These are phyloP conservation scores for Poeciliopsis prolifica DNA, from an alignment of 2,113 vertebrate genomes.

Conservation along the genomic window DNA sequence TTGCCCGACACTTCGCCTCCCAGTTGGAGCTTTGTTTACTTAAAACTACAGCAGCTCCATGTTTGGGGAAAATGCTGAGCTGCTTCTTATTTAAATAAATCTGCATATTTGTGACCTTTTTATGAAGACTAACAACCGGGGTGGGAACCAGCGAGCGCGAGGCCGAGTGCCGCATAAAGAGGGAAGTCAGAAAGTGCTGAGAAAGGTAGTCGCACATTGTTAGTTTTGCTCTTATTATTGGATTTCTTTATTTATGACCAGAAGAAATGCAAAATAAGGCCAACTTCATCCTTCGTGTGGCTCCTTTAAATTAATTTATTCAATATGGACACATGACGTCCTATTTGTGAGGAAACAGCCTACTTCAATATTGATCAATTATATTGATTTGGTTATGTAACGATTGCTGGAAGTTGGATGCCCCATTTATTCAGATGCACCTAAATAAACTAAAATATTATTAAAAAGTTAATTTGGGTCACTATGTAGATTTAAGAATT, in stretches of 20 bases:
- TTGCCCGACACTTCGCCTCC: not conserved
- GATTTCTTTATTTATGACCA: not conserved
- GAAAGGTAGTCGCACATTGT: constrained; percentile 10
- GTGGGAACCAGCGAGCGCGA: not conserved
- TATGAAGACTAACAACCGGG: constrained; percentile 10
- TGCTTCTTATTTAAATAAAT: constrained; percentile 14
- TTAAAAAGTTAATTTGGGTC: no score
- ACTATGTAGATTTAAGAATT: no score
- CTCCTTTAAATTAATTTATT: not conserved
- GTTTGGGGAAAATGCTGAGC: constrained; percentile 13
- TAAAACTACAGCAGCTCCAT: not conserved
- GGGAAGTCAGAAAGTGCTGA: constrained; percentile 13
- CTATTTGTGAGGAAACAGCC: constrained; percentile 1
- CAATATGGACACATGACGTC: not conserved
- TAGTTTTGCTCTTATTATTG: constrained; percentile 7
- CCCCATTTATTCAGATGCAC: no score
- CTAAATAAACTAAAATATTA: no score
- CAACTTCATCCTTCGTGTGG: constrained; percentile 4
- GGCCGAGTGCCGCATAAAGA: not conserved
- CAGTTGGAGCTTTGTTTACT: not conserved
- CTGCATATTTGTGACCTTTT: constrained; percentile 22
- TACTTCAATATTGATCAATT: not conserved
- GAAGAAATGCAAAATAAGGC: constrained; percentile 4
- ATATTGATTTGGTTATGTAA: not conserved
- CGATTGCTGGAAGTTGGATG: not conserved